Conservation (phyloP, 2,888 invertebrate species). For the Proisotoma minuta region DNA sequence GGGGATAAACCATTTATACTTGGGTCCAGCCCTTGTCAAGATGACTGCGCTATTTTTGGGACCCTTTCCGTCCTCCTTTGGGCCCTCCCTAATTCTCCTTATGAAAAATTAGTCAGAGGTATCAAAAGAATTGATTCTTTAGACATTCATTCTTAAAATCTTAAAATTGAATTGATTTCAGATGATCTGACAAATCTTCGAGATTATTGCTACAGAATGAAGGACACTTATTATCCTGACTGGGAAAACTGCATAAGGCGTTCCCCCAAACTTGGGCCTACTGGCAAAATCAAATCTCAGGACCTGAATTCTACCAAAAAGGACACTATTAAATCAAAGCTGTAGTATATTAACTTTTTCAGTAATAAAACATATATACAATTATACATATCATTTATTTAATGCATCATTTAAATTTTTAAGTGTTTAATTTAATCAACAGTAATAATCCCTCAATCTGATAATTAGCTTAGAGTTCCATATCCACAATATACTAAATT, state of each 20-base stretch:
- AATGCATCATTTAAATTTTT: too few relatives aligned
- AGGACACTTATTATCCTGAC: slow-evolving; percentile 37
- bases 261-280: too few relatives aligned
- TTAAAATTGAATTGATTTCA: slow-evolving; percentile 5
- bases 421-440: too few relatives aligned
- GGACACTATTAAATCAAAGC: too few relatives aligned
- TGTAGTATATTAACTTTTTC: too few relatives aligned
- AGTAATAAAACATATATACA: too few relatives aligned
- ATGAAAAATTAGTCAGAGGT: slow-evolving; percentile 38
- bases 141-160: background rate
- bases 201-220: slow-evolving; percentile 38
- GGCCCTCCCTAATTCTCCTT: slow-evolving; percentile 45
- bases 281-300: too few relatives aligned
- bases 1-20: slow-evolving; percentile 38
- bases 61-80: slow-evolving; percentile 50
- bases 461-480: too few relatives aligned
- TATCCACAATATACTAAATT: too few relatives aligned
- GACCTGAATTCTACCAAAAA: too few relatives aligned
- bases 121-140: background rate
- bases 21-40: slow-evolving; percentile 43
- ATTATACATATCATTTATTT: too few relatives aligned
- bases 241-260: slow-evolving; percentile 32
- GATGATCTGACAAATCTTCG: slow-evolving; percentile 35
- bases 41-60: slow-evolving; percentile 52
- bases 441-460: too few relatives aligned